Evolutionary conservation across 2,888 invertebrate genomes (phyloP).

Genomic region (Sipha maydis): DNA sequence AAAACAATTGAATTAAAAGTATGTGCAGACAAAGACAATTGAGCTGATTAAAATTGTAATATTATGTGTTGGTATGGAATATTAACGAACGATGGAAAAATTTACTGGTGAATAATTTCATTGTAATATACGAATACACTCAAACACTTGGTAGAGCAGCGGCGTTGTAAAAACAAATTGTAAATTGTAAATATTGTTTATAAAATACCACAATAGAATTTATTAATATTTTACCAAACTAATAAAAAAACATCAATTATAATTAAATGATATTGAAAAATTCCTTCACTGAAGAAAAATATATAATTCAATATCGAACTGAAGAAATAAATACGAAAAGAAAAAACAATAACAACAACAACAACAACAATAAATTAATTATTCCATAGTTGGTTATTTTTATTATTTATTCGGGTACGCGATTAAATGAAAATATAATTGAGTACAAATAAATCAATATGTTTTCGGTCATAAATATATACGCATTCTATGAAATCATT

Average conservation of each 20-base stretch:
- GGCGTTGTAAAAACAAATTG: too few species aligned
- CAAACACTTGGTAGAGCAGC: too few species aligned
- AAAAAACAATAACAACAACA: neutral
- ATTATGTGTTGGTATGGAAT: too few species aligned
- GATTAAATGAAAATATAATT: conserved; percentile 8
- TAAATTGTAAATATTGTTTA: too few species aligned
- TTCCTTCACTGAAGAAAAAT: neutral
- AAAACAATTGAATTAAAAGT: neutral
- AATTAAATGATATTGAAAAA: conserved; percentile 13
- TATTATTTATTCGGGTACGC: neutral
- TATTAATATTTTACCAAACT: neutral
- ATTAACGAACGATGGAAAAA: neutral
- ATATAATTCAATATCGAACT: conserved; percentile 21
- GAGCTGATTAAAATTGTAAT: neutral
- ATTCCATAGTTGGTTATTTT: neutral
- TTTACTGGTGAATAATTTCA: neutral
- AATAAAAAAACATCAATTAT: neutral
- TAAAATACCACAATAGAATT: too few species aligned
- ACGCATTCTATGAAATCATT: neutral
- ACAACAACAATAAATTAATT: conserved; percentile 2
- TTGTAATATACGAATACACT: too few species aligned
- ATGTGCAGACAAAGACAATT: neutral
- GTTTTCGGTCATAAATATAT: neutral
- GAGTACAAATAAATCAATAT: neutral
- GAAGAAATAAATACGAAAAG: neutral